Evolutionary conservation across 2,113 vertebrate species (phyloP), one percentile per base, ranked within the genome.

Genomic region (Pyrgilauda ruficollis): DNA sequence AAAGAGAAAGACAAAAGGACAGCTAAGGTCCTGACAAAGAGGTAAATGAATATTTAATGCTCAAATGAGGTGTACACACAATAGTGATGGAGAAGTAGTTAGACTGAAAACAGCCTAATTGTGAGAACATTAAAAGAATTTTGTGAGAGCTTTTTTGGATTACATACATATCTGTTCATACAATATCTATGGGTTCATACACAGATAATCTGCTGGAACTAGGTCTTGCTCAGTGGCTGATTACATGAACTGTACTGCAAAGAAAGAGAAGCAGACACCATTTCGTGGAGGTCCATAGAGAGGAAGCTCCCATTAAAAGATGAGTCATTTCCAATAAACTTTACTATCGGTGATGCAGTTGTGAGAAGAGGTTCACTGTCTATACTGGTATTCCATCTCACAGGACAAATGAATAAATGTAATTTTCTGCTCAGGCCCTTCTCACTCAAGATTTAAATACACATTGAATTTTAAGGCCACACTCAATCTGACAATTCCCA

Each of bases 321-420:
- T 8, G 26, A 77, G 37, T 24, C 0, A 1, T 59, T 88, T 74
- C 47, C 74, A 90, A 64, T 11, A 62, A 26, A 49, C 16, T 83
- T 91, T 35, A 30, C 8, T 55, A 24, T 22, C 0, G 0, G 21
- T 75, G 63, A 77, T 0, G 0, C 33, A 64, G 35, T 26, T 66
- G 16, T 39, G 64, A 67, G 23, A 63, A 67, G 18, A 50, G 30
- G 21, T 47, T 73, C 35, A 15, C 43, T 41, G 18, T 55, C 43
- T 67, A 6, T 18, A 52, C 5, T 41, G 56, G n/a, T 56, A 49
- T 90, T 88, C 23, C 55, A 52, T 67, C 33, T 69, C 61, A 64
- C 11, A 30, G 56, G 69, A 59, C 28, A 87, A 91, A 75, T 52
- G 9, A 87, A 53, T 59, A 59, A 67, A 84, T 26, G 27, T 28